phyloP scores from a whole-genome alignment of 35 echinoderm and acorn worm genomes.

The Diadema setosum region DNA sequence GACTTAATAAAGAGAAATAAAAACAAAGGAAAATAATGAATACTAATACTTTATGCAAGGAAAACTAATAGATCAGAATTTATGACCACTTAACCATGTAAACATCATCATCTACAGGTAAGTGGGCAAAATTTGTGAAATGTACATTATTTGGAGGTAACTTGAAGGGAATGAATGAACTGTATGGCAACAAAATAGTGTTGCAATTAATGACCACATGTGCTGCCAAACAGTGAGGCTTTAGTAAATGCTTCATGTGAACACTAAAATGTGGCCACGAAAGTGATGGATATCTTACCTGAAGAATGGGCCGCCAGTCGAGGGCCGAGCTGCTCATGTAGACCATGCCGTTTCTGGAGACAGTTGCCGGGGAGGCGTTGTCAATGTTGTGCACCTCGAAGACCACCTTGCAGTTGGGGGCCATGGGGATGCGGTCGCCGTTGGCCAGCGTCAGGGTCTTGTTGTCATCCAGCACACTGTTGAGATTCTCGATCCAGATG shows the following conservation, averaged over 20 bases:
- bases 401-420: conserved; percentile 93
- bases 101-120: too few species aligned
- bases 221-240: too few species aligned
- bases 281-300: conserved; percentile 6
- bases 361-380: conserved; percentile 95
- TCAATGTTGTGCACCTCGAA: conserved; percentile 99
- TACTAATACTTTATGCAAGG: too few species aligned
- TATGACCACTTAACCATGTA: too few species aligned
- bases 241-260: neutral
- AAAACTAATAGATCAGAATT: too few species aligned
- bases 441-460: conserved; percentile 92
- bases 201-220: too few species aligned
- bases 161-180: too few species aligned
- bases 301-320: conserved; percentile 79
- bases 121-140: too few species aligned
- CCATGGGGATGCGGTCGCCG: conserved; percentile 95
- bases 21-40: too few species aligned
- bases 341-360: conserved; percentile 99
- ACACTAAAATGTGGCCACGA: neutral
- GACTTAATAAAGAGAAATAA: too few species aligned
- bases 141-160: too few species aligned
- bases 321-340: conserved; percentile 94
- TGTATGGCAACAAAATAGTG: too few species aligned
- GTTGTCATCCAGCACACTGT: conserved; percentile 98
- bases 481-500: conserved; percentile 99